phyloP scores from a whole-genome alignment of 2,888 invertebrate genomes.

The Pristionchus maxplancki region DNA sequence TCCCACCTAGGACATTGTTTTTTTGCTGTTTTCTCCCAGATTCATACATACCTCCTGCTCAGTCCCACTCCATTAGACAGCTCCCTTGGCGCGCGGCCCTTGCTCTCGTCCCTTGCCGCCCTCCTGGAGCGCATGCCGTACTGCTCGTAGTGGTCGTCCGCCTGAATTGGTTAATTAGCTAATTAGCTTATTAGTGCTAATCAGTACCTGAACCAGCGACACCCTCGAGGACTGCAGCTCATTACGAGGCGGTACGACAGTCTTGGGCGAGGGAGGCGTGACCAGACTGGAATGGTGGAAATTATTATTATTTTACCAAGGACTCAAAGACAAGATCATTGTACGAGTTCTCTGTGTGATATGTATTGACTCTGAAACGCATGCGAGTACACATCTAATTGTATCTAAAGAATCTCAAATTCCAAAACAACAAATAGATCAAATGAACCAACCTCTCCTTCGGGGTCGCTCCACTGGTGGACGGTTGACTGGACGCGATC shows the following conservation, averaged over 20 bases:
- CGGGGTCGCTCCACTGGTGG: constrained; percentile 14
- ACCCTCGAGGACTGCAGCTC: constrained; percentile 11
- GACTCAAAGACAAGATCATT: too few relatives aligned
- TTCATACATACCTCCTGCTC: not conserved
- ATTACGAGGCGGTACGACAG: not conserved
- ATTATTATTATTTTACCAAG: not conserved
- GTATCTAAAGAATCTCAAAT: too few relatives aligned
- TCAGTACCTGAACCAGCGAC: constrained; percentile 8
- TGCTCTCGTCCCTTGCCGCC: constrained; percentile 46
- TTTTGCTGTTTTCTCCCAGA: too few relatives aligned
- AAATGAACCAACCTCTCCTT: constrained; percentile 48
- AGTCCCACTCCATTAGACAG: constrained; percentile 49
- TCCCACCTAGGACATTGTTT: too few relatives aligned
- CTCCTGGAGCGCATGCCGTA: constrained; percentile 46
- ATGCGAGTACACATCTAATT: too few relatives aligned
- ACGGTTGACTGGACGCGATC: not conserved
- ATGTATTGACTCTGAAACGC: too few relatives aligned
- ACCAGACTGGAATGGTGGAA: not conserved
- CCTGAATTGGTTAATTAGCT: not conserved
- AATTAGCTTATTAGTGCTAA: too few relatives aligned
- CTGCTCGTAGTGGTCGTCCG: constrained; percentile 48
- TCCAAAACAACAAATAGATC: too few relatives aligned
- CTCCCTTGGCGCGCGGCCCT: constrained; percentile 15
- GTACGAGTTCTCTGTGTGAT: too few relatives aligned
- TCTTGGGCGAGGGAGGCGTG: constrained; percentile 38